A percentile compares a stretch with the other conserved stretches of the same genome.
Conservation (phyloP, 2,113 vertebrate genomes). For the Tringa solitaria region DNA sequence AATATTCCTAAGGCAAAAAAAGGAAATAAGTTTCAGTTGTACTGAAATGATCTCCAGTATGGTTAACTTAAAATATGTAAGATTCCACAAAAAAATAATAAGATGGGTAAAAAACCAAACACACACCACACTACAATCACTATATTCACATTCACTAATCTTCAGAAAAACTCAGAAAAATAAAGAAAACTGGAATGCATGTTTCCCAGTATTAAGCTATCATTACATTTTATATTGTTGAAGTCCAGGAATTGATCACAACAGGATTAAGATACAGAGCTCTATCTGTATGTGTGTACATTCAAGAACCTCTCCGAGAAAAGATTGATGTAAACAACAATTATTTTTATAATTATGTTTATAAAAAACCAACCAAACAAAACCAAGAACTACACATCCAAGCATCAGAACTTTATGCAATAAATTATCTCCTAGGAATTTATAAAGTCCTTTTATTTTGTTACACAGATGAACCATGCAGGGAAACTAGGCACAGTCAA, state of each 20-base stretch:
- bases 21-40: neutral
- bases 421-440: slow-evolving; percentile 33
- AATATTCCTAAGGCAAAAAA: slow-evolving; percentile 82
- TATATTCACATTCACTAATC: neutral
- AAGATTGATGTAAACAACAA: neutral
- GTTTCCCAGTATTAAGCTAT: neutral
- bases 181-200: neutral
- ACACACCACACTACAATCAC: neutral
- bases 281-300: neutral
- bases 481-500: slow-evolving; percentile 42
- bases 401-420: slow-evolving; percentile 13
- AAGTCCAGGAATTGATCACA: neutral
- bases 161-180: neutral
- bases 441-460: slow-evolving; percentile 14
- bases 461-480: slow-evolving; percentile 73
- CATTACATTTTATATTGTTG: neutral
- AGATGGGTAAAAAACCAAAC: neutral
- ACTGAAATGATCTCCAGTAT: neutral
- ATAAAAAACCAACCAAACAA: neutral
- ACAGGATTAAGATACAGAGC: neutral
- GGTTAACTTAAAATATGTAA: neutral
- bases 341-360: slow-evolving; percentile 1
- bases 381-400: neutral
- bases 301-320: neutral
- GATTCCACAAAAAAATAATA: neutral